Conservation (phyloP, 2,113 vertebrate genomes). For the Chaetorhynchus papuensis region DNA sequence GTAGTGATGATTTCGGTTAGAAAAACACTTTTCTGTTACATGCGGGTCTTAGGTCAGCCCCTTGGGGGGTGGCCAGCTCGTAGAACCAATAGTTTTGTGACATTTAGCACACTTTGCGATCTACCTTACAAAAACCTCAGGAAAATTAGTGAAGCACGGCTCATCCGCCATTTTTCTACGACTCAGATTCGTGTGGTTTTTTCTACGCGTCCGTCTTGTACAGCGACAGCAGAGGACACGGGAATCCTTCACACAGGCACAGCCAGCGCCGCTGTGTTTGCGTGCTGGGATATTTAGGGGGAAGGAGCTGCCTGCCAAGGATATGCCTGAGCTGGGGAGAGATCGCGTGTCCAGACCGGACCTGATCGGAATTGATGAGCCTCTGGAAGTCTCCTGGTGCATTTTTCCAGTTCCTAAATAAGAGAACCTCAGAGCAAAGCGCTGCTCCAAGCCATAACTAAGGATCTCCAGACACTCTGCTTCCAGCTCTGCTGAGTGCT, state of each 20-base stretch:
- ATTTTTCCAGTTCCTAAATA: neutral
- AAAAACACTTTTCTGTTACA: too few relatives aligned
- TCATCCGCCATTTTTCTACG: too few relatives aligned
- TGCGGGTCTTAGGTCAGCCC: too few relatives aligned
- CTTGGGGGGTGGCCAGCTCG: too few relatives aligned
- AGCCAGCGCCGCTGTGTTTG: fast-evolving
- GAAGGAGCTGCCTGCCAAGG: slow-evolving; percentile 13
- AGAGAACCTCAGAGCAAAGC: neutral
- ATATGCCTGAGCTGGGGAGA: neutral
- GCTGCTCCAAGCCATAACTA: neutral
- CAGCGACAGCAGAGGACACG: neutral
- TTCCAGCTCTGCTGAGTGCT: neutral
- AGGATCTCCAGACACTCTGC: neutral
- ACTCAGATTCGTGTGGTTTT: too few relatives aligned
- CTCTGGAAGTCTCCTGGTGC: neutral
- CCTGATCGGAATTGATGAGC: slow-evolving; percentile 30
- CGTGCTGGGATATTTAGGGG: neutral
- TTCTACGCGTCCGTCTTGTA: too few relatives aligned
- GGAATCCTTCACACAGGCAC: neutral
- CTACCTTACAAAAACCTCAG: too few relatives aligned
- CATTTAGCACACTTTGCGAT: too few relatives aligned
- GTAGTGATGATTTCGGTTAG: too few relatives aligned
- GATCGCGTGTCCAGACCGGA: neutral
- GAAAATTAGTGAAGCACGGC: too few relatives aligned
- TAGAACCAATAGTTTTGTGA: too few relatives aligned